Conservation (phyloP, 2,113 vertebrate genomes). For the Myiozetetes cayanensis region DNA sequence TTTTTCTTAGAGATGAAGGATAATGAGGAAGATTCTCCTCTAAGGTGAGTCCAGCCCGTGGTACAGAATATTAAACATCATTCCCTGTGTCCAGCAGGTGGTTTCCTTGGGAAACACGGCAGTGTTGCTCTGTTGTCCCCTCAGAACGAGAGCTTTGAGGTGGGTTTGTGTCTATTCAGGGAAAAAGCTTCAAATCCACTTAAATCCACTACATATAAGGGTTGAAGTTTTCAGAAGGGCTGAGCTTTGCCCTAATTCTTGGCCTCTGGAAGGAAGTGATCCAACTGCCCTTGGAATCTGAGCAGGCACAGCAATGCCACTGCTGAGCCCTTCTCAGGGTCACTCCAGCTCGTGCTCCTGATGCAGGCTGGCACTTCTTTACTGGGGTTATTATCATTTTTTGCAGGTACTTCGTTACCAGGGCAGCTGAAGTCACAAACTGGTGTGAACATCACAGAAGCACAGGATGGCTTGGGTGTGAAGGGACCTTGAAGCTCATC, state of each 20-base stretch:
- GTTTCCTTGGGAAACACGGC: accelerated
- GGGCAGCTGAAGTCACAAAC: neutral
- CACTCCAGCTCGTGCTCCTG: neutral
- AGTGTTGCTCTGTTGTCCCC: neutral
- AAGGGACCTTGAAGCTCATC: neutral
- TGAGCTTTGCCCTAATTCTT: neutral
- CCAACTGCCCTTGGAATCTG: too few relatives aligned
- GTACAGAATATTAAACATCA: neutral
- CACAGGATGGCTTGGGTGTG: neutral
- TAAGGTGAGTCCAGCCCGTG: neutral
- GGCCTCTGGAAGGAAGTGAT: neutral
- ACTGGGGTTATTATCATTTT: neutral
- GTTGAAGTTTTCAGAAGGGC: neutral
- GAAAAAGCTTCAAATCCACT: neutral
- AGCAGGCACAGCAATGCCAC: neutral
- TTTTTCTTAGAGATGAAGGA: neutral
- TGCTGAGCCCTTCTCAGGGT: neutral
- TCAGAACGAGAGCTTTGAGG: accelerated
- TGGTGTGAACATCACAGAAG: neutral
- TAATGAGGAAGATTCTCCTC: neutral
- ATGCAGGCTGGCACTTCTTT: neutral
- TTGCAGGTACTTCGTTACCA: neutral
- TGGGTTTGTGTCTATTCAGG: neutral
- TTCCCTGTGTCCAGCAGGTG: neutral
- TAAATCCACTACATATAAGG: neutral